These are phyloP conservation scores for Ormyrus nitidulus DNA, from an alignment of 2,888 invertebrate genomes.

Conservation along the genomic window DNA sequence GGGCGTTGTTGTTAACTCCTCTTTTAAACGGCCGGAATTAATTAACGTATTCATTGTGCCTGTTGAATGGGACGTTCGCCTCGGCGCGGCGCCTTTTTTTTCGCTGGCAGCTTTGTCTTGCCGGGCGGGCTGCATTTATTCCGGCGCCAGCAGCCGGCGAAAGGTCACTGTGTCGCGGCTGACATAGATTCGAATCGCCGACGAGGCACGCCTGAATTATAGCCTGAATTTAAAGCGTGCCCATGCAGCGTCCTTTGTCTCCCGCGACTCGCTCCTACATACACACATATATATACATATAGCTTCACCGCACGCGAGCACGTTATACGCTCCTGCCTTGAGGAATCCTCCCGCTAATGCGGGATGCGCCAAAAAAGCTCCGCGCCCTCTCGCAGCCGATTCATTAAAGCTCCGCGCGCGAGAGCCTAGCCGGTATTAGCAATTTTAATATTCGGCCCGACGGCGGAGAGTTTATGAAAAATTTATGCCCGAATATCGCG, in stretches of 20 bases:
- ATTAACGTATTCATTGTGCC: conserved; percentile 57
- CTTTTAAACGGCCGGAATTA: conserved; percentile 54
- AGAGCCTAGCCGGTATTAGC: conserved; percentile 23
- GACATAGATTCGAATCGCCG: conserved; percentile 54
- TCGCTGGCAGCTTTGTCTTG: conserved; percentile 28
- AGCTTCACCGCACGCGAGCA: too few species aligned
- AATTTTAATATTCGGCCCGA: conserved; percentile 31
- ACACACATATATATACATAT: neutral
- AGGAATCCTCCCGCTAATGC: conserved; percentile 8
- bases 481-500: conserved; percentile 20
- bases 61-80: conserved; percentile 38
- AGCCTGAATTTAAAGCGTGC: conserved; percentile 51
- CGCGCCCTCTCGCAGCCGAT: neutral
- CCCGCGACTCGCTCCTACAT: neutral
- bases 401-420: conserved; percentile 27
- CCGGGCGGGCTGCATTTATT: conserved; percentile 24
- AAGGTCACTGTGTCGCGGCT: conserved; percentile 50
- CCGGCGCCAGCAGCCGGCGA: conserved; percentile 1
- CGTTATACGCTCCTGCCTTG: neutral
- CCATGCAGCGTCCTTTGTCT: neutral
- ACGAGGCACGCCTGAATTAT: conserved; percentile 53
- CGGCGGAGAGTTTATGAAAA: conserved; percentile 4
- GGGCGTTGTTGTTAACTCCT: conserved; percentile 44
- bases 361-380: neutral
- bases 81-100: neutral